Conservation (phyloP, 2,113 vertebrate species). For the Ctenomys sociabilis region DNA sequence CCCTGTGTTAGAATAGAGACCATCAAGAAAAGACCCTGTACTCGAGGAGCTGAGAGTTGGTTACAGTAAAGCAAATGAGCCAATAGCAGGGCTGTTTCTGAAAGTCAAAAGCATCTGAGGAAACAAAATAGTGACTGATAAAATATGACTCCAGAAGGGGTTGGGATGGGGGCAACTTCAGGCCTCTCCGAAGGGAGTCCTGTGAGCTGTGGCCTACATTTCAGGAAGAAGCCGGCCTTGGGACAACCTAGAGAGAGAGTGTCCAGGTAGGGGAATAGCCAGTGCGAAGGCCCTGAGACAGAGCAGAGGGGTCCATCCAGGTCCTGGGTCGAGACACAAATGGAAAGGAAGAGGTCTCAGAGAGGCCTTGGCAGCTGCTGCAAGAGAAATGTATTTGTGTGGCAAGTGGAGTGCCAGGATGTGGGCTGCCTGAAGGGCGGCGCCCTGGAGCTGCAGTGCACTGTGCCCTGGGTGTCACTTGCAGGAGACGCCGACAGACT, state of each 20-base stretch:
- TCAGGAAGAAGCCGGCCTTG: neutral
- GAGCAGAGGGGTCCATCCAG: neutral
- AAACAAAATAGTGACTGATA: neutral
- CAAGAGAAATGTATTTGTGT: accelerated
- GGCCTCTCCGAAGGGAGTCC: neutral
- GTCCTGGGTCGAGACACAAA: neutral
- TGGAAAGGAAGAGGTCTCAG: neutral
- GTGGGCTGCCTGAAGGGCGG: neutral
- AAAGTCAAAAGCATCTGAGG: neutral
- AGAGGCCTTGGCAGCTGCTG: neutral
- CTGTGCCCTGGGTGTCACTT: neutral
- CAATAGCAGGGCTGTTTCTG: neutral
- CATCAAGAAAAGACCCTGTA: neutral
- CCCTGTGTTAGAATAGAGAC: neutral
- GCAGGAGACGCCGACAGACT: neutral
- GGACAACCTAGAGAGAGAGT: neutral
- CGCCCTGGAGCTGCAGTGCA: neutral
- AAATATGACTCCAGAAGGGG: neutral
- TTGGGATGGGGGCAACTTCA: accelerated
- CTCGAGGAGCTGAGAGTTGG: neutral
- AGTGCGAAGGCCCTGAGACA: neutral
- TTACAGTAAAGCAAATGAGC: neutral
- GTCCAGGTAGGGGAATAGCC: neutral
- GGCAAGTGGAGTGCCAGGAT: too few relatives aligned
- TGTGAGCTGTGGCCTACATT: neutral